These are phyloP conservation scores for Drosophila kanapiae DNA, from an alignment of 1,140 invertebrate genomes.

Conservation along the genomic window DNA sequence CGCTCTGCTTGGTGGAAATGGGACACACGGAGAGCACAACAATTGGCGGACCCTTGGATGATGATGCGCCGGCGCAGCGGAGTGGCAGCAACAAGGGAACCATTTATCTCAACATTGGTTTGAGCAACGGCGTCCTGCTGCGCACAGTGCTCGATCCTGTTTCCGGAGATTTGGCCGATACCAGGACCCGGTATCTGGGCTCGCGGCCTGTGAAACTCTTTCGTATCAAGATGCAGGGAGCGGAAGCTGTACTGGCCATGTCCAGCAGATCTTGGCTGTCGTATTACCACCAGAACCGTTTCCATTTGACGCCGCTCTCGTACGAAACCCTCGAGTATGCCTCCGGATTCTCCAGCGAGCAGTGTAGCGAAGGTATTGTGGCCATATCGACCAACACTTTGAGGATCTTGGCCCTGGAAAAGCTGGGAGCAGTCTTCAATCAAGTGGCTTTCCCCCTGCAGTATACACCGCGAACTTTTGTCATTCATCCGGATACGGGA, in stretches of 20 bases:
- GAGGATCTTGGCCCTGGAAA: constrained; percentile 98
- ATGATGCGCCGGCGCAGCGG: constrained; percentile 76
- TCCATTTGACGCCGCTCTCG: constrained; percentile 97
- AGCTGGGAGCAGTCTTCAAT: constrained; percentile 99
- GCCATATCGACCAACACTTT: constrained; percentile 99
- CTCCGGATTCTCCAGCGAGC: constrained; percentile 94
- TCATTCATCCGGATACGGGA: constrained; percentile 97
- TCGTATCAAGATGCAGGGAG: constrained; percentile 96
- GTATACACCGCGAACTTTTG: constrained; percentile 98
- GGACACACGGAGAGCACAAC: constrained; percentile 86
- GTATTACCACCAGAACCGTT: constrained; percentile 99
- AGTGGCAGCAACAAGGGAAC: constrained; percentile 87
- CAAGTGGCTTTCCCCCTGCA: constrained; percentile 96
- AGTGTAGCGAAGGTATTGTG: constrained; percentile 99
- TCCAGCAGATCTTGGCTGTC: constrained; percentile 99
- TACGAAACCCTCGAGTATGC: constrained; percentile 99
- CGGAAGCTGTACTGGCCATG: constrained; percentile 98
- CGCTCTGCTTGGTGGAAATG: constrained; percentile 97
- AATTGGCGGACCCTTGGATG: constrained; percentile 84
- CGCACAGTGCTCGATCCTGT: constrained; percentile 98
- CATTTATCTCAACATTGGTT: constrained; percentile 98
- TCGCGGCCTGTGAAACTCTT: constrained; percentile 98
- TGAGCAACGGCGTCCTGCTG: constrained; percentile 98
- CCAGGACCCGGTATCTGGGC: constrained; percentile 97
- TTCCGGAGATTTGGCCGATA: constrained; percentile 98